These are phyloP conservation scores for Chlorops oryzae DNA, from an alignment of 1,140 invertebrate species.

Conservation along the genomic window DNA sequence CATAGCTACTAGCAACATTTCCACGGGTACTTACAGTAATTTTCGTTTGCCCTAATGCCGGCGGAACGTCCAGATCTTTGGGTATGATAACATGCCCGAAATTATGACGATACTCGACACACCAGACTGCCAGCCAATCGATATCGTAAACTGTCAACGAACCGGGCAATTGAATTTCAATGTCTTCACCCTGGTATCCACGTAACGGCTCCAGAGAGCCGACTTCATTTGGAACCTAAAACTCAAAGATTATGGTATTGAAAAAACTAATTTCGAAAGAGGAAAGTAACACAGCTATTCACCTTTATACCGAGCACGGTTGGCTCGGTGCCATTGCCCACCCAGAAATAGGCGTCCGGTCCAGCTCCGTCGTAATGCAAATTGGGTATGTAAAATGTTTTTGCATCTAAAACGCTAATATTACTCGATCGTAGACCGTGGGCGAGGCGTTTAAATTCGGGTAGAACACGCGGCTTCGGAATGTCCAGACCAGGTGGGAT, in stretches of 20 bases:
- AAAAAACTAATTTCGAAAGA: too few relatives aligned
- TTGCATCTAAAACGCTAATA: constrained; percentile 83
- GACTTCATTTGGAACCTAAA: constrained; percentile 77
- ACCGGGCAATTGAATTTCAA: constrained; percentile 79
- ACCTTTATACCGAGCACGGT: constrained; percentile 76
- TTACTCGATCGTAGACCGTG: constrained; percentile 85
- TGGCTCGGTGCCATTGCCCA: constrained; percentile 77
- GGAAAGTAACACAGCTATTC: constrained; percentile 15
- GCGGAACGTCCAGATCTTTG: constrained; percentile 81
- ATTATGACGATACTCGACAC: constrained; percentile 77
- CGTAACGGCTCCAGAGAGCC: constrained; percentile 72
- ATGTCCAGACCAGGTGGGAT: constrained; percentile 68
- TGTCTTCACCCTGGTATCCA: constrained; percentile 83
- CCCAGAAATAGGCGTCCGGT: constrained; percentile 89
- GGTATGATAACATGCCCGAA: constrained; percentile 87
- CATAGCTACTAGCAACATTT: too few relatives aligned
- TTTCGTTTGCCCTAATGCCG: constrained; percentile 80
- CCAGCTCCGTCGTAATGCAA: constrained; percentile 85
- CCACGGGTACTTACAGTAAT: constrained; percentile 66
- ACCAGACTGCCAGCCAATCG: constrained; percentile 88
- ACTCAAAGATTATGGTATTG: background rate
- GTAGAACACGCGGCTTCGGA: constrained; percentile 67
- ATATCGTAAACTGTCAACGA: constrained; percentile 84
- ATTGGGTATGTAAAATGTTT: constrained; percentile 89
- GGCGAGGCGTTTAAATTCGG: constrained; percentile 77